These are phyloP conservation scores for Baccha elongata DNA, from an alignment of 2,888 invertebrate species.

Conservation along the genomic window DNA sequence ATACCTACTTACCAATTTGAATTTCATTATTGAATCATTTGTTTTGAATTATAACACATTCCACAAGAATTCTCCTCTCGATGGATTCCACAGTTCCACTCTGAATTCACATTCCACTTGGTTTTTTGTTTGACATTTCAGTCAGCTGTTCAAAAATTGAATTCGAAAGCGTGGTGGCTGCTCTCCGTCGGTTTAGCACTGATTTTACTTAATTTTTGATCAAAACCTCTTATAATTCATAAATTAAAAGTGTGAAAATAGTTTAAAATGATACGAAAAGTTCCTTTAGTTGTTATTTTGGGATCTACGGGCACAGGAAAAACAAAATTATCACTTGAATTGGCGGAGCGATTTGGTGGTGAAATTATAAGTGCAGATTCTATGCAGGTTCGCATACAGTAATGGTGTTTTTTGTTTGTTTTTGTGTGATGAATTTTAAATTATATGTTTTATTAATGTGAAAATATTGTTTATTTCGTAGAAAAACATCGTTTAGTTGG, in stretches of 20 bases:
- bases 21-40: too few species aligned
- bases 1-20: too few species aligned
- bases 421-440: background rate
- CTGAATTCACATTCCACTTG: too few species aligned
- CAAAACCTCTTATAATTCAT: background rate
- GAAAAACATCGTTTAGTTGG: background rate
- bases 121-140: slow-evolving; percentile 14
- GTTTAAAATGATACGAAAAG: slow-evolving; percentile 82
- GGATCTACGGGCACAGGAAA: slow-evolving; percentile 99
- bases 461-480: background rate
- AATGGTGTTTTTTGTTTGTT: too few species aligned
- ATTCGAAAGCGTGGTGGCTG: background rate
- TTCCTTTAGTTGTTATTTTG: slow-evolving; percentile 93
- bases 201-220: slow-evolving; percentile 2
- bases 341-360: slow-evolving; percentile 92
- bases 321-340: slow-evolving; percentile 95
- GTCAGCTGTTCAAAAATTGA: slow-evolving; percentile 13
- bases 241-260: background rate
- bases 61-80: background rate
- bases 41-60: background rate
- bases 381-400: slow-evolving; percentile 96
- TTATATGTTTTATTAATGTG: background rate
- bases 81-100: slow-evolving; percentile 4
- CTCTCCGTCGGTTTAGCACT: background rate
- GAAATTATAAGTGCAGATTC: slow-evolving; percentile 99